A percentile compares a stretch with the other conserved stretches of the same genome.
Conservation (phyloP, 2,113 vertebrate genomes). For the Phrynosoma platyrhinos region DNA sequence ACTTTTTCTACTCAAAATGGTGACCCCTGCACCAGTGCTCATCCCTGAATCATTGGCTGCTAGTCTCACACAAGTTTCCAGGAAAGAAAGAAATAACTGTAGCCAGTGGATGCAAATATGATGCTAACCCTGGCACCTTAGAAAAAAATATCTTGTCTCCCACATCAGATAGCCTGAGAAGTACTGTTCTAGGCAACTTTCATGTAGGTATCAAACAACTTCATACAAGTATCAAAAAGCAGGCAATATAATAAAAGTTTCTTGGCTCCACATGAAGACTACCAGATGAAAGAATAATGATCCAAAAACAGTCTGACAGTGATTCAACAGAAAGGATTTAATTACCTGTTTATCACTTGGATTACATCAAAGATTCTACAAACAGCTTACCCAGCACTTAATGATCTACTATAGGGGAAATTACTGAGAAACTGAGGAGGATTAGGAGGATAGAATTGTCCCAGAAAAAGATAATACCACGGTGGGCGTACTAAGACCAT, state of each 20-base stretch:
- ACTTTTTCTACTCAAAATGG: too few species aligned
- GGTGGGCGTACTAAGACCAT: too few species aligned
- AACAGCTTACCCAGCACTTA: background rate
- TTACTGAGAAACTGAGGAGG: background rate
- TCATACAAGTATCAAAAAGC: background rate
- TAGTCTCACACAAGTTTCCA: too few species aligned
- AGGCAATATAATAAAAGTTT: too few species aligned
- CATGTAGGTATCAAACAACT: background rate
- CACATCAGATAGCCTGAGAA: too few species aligned
- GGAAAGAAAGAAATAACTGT: too few species aligned
- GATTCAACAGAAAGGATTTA: background rate
- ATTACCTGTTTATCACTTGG: background rate
- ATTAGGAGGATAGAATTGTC: background rate
- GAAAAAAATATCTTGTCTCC: too few species aligned
- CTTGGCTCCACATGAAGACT: background rate
- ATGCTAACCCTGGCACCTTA: too few species aligned
- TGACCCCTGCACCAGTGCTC: too few species aligned
- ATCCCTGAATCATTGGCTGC: too few species aligned
- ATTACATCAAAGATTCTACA: background rate
- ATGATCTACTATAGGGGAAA: background rate
- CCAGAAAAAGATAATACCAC: background rate
- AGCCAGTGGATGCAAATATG: too few species aligned
- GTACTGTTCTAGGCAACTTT: too few species aligned
- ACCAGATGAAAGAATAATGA: background rate
- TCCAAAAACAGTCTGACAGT: background rate